phyloP scores from a whole-genome alignment of 2,888 invertebrate genomes.

The Lysandra coridon region DNA sequence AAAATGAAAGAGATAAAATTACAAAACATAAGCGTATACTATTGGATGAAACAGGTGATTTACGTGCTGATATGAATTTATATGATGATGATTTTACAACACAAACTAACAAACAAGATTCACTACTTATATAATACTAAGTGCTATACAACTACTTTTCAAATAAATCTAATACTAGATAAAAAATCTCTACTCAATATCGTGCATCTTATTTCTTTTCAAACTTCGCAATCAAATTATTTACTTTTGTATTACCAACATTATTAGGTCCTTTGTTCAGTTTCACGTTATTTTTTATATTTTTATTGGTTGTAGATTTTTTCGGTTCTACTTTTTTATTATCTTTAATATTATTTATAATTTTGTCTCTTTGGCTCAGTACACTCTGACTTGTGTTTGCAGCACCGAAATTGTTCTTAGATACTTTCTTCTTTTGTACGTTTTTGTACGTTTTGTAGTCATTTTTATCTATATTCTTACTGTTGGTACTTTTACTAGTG shows the following conservation, averaged over 20 bases:
- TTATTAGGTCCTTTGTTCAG: background rate
- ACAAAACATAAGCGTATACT: background rate
- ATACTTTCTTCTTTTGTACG: background rate
- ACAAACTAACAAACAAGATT: background rate
- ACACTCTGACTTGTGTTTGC: background rate
- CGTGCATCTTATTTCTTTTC: conserved; percentile 15
- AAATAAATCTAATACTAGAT: background rate
- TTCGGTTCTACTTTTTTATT: background rate
- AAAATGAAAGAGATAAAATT: background rate
- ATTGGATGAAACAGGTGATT: background rate
- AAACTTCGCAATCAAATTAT: conserved; percentile 21
- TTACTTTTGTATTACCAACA: conserved; percentile 3
- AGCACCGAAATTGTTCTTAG: background rate
- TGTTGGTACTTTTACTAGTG: background rate
- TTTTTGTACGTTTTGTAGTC: background rate
- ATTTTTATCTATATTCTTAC: background rate
- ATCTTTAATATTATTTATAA: conserved; percentile 12
- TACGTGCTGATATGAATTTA: background rate
- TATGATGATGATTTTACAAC: background rate
- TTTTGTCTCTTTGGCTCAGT: conserved; percentile 2
- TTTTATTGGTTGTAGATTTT: background rate
- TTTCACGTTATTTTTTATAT: background rate
- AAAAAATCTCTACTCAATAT: background rate
- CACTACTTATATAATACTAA: background rate
- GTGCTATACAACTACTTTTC: background rate